Evolutionary conservation across 2,888 invertebrate genomes (phyloP).

Genomic region (Sthenelais limicola): DNA sequence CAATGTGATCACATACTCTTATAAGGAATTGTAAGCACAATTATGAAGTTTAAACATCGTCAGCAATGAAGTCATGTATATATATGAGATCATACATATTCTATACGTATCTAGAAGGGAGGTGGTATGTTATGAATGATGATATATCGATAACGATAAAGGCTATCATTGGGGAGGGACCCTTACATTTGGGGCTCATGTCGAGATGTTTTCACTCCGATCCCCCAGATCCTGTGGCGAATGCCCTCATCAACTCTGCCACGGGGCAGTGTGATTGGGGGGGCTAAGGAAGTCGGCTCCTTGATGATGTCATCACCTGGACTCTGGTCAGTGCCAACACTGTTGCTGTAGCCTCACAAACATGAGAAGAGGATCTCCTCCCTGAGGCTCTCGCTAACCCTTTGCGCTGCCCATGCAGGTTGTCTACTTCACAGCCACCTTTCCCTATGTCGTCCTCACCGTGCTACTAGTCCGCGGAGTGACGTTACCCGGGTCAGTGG

Average conservation of each 20-base stretch:
- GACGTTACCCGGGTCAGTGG: conserved; percentile 76
- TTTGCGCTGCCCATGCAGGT: conserved; percentile 75
- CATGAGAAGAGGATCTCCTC: conserved; percentile 17
- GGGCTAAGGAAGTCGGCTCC: background rate
- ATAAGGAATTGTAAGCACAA: too few relatives aligned
- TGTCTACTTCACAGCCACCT: conserved; percentile 93
- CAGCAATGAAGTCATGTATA: too few relatives aligned
- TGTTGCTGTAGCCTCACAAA: conserved; percentile 9
- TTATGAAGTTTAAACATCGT: too few relatives aligned
- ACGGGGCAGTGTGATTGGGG: conserved; percentile 10
- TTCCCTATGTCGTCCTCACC: conserved; percentile 64
- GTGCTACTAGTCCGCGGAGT: conserved; percentile 62
- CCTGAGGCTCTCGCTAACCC: conserved; percentile 31
- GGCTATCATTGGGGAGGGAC: conserved; percentile 10
- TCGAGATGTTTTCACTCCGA: conserved; percentile 37
- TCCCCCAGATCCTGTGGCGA: conserved; percentile 33
- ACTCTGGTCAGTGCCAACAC: background rate
- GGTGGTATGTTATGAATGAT: background rate
- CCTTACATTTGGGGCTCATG: conserved; percentile 26
- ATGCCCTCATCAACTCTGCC: background rate
- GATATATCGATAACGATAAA: background rate
- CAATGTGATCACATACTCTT: too few relatives aligned
- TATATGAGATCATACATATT: too few relatives aligned
- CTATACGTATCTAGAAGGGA: too few relatives aligned
- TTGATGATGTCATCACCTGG: background rate